Base-by-base conservation (phyloP, 2,888 invertebrate genomes). In the Spicauda simplicius region DNA sequence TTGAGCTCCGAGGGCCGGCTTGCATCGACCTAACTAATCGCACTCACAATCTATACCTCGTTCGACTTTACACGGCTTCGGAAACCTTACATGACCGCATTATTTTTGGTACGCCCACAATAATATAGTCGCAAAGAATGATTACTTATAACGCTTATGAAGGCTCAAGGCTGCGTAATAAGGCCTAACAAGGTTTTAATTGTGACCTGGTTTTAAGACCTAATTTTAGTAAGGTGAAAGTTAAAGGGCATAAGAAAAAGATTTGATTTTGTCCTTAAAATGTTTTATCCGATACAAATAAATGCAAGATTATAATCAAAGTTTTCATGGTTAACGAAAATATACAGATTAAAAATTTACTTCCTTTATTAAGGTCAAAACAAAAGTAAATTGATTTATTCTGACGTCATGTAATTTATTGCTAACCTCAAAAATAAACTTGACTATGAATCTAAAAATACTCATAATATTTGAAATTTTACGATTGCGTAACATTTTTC, bases 61-160 rank as follows among this genome's bases (percentile, higher is more conserved):
- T 61, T 56, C 65, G 65, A 66, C 61, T 57, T 67, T 19, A 25
- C 52, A 61, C n/a, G 61, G 67, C 67, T 67, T 67, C 67, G 16
- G 67, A 67, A 67, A 57, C 67, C 67, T 20, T 60, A 61, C n/a
- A 20, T 52, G 61, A 60, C 56, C 50, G 67, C 48, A 67, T 67
- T 67, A 67, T 61, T 67, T 67, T 67, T 52, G 67, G 67, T 67
- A 37, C 67, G 61, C 50, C 67, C 37, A 52, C 61, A 41, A 61
- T 61, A 67, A 54, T 60, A 20, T 55, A 54, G n/a, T 45, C 56
- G 55, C 66, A 30, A 66, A 61, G 60, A 56, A 67, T 67, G 41
- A 67, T 67, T 67, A 61, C 55, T 67, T 67, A 56, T 61, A 56
- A 60, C 65, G 66, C 67, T 60, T 66, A 66, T 67, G 67, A 41